Evolutionary conservation across 1,140 invertebrate species (phyloP), one percentile per base, ranked within the genome.

Genomic region (Caerostris darwini): DNA sequence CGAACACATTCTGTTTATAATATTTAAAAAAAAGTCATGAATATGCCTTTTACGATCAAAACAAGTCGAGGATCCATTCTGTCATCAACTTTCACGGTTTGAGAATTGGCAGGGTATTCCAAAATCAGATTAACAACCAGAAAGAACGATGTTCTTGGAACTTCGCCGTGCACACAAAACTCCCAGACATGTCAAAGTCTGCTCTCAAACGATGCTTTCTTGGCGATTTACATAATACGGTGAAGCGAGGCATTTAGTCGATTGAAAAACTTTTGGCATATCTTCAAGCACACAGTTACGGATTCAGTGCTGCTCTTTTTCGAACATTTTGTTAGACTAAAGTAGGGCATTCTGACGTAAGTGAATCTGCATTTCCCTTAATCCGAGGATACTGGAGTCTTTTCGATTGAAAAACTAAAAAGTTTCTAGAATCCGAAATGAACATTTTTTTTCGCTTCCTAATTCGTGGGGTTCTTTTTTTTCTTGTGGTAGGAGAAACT

Each of bases 211-310:
- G 64, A 50, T 53, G 54, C 59, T 89, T 89, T 69, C 56, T 34
- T 82, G 69, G 54, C 81, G 57, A 92, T 92, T 92, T 92, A 85
- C 90, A 92, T 83, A 92, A 82, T 53, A 67, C 81, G 53, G 56
- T n/a, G 90, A 92, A 85, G 77, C 81, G 57, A n/a, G n/a, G 77
- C 90, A 92, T 92, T 92, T 92, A 83, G 90, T 56, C 81, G 90
- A 92, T 92, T 92, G 90, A 92, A 92, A 92, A 92, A 92, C 90
- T 92, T 92, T 92, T 92, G 90, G 90, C 90, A 92, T 83, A 92
- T 64, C 77, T 64, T 92, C 90, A 92, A 92, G 90, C 56, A 53
- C 81, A 54, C 57, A 81, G 69, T 91, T 82, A 71, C 86, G 61
- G 61, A 67, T 88, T 83, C 19, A 8, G 19, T 53, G 61, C 34